A percentile compares a stretch with the other conserved stretches of the same genome.
These are phyloP conservation scores for Littorina saxatilis DNA, from an alignment of 1,140 invertebrate species.

Conservation along the genomic window DNA sequence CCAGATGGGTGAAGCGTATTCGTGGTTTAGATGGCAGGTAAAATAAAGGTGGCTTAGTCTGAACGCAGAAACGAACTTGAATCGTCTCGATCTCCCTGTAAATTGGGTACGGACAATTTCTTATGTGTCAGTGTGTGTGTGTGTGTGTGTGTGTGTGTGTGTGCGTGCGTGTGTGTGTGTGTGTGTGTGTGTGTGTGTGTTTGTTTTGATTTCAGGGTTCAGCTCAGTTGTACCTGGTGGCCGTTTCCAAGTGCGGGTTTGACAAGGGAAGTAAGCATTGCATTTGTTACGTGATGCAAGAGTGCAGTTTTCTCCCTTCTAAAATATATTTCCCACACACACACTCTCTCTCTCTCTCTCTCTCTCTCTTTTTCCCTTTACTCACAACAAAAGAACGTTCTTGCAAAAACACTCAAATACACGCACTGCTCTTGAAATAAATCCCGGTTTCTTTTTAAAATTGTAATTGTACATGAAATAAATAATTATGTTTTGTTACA, in stretches of 20 bases:
- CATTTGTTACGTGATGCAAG: not conserved
- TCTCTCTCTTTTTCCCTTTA: not conserved
- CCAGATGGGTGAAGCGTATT: no score
- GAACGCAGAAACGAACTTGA: no score
- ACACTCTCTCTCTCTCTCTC: no score
- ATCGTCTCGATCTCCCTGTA: not conserved
- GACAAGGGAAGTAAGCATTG: not conserved
- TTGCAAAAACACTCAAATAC: not conserved
- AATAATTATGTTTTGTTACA: no score
- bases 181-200: conserved; percentile 15
- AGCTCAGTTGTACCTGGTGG: not conserved
- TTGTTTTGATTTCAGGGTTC: not conserved
- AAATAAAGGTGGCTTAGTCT: no score
- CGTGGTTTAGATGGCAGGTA: no score
- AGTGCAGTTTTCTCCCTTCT: no score
- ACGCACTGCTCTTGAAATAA: not conserved
- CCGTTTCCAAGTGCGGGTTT: not conserved
- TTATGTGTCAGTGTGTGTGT: not conserved
- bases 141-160: conserved; percentile 21
- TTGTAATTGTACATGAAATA: no score
- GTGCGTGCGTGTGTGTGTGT: conserved; percentile 16
- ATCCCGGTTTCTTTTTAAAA: not conserved
- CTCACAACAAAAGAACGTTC: not conserved
- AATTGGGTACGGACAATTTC: not conserved
- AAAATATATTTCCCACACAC: no score